A percentile compares a stretch with the other conserved stretches of the same genome.
phyloP scores from a whole-genome alignment of 23 tunicate genomes.

The Diplosoma virens region DNA sequence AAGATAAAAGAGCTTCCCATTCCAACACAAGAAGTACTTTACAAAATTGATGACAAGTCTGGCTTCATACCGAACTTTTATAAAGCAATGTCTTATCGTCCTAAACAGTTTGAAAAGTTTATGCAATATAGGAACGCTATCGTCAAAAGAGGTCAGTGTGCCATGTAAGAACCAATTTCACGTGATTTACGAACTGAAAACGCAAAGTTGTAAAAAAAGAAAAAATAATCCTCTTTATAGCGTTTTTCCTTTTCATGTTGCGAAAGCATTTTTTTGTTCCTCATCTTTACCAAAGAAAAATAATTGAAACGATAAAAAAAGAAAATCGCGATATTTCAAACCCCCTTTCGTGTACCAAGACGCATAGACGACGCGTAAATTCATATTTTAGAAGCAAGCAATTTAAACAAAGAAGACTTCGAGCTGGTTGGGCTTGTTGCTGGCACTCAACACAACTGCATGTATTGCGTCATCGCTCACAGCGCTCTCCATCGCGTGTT shows the following conservation, averaged over 20 bases:
- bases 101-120: constrained; percentile 47
- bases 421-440: constrained; percentile 62
- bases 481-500: constrained; percentile 41
- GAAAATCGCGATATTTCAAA: too few species aligned
- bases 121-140: constrained; percentile 46
- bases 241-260: too few species aligned
- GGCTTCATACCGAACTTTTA: constrained; percentile 73
- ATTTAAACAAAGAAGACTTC: constrained; percentile 43
- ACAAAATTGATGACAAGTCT: constrained; percentile 36
- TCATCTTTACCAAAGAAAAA: too few species aligned
- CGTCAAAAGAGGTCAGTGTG: constrained; percentile 25
- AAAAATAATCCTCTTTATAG: too few species aligned
- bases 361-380: too few species aligned
- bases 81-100: constrained; percentile 49
- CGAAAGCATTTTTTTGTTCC: too few species aligned
- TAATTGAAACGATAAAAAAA: too few species aligned
- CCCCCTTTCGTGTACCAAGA: too few species aligned
- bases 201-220: too few species aligned
- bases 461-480: constrained; percentile 62
- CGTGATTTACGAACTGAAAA: too few species aligned
- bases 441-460: constrained; percentile 40
- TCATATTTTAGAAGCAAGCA: constrained; percentile 24
- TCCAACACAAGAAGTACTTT: constrained; percentile 39
- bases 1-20: constrained; percentile 64
- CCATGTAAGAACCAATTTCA: not conserved